phyloP scores from a whole-genome alignment of 2,888 invertebrate genomes.

The Ligdia adustata region DNA sequence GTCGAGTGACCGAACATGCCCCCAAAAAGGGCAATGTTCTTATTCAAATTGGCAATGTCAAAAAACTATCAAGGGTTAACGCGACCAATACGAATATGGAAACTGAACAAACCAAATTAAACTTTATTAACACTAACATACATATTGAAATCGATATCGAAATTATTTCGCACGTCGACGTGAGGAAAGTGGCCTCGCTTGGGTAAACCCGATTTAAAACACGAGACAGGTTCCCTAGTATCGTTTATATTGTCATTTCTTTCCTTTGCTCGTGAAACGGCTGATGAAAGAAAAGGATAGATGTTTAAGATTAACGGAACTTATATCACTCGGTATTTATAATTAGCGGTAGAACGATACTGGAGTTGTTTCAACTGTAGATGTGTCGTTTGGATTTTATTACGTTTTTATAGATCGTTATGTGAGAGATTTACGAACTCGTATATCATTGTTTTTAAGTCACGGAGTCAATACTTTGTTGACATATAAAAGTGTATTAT shows the following conservation, averaged over 20 bases:
- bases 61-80: constrained; percentile 38
- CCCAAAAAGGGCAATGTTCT: constrained; percentile 34
- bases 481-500: background rate
- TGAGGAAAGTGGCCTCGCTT: constrained; percentile 58
- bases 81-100: constrained; percentile 30
- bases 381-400: constrained; percentile 22
- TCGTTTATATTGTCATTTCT: constrained; percentile 47
- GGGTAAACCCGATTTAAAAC: constrained; percentile 61
- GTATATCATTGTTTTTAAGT: constrained; percentile 1
- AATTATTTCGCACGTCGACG: constrained; percentile 48
- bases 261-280: constrained; percentile 31
- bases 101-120: constrained; percentile 23
- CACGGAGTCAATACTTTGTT: background rate
- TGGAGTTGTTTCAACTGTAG: constrained; percentile 45
- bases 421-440: constrained; percentile 8
- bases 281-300: constrained; percentile 43
- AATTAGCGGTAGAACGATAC: constrained; percentile 63
- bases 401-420: constrained; percentile 15
- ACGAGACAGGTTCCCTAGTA: constrained; percentile 49
- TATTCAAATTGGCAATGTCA: constrained; percentile 44
- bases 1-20: constrained; percentile 8
- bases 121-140: constrained; percentile 30
- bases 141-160: constrained; percentile 32
- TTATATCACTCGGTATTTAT: constrained; percentile 73
- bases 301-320: constrained; percentile 59